A percentile compares a stretch with the other conserved stretches of the same genome.
Conservation (phyloP, 2,888 invertebrate species). For the Agrilus cyanescens region DNA sequence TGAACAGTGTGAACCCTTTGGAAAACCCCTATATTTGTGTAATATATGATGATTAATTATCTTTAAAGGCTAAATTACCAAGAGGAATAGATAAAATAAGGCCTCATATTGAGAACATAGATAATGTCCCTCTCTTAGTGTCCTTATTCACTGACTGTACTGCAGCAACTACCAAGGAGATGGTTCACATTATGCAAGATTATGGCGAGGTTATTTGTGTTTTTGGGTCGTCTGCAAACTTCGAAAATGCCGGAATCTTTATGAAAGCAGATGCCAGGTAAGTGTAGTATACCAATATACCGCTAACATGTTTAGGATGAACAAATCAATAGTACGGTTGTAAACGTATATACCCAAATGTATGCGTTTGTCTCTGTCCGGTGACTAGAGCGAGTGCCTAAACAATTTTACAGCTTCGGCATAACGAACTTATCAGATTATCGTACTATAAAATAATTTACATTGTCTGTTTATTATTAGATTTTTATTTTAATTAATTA, state of each 20-base stretch:
- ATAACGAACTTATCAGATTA: too few relatives aligned
- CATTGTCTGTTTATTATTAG: too few relatives aligned
- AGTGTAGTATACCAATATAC: slow-evolving; percentile 11
- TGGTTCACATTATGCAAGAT: slow-evolving; percentile 93
- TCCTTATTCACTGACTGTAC: slow-evolving; percentile 97
- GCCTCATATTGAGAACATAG: slow-evolving; percentile 88
- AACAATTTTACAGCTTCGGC: too few relatives aligned
- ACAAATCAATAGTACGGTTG: not conserved
- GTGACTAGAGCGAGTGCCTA: too few relatives aligned
- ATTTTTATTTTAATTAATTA: too few relatives aligned
- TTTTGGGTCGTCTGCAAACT: slow-evolving; percentile 82
- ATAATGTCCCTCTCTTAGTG: slow-evolving; percentile 94
- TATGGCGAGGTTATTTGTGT: slow-evolving; percentile 94
- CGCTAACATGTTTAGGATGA: not conserved
- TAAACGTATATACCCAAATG: too few relatives aligned
- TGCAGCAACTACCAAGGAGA: slow-evolving; percentile 78
- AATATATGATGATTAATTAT: too few relatives aligned
- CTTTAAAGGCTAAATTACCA: slow-evolving; percentile 73
- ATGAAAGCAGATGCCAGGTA: slow-evolving; percentile 87
- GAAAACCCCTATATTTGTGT: slow-evolving; percentile 13
- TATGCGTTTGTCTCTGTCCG: too few relatives aligned
- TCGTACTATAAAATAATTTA: too few relatives aligned
- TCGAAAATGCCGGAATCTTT: slow-evolving; percentile 83
- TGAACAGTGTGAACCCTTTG: too few relatives aligned
- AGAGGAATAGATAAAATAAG: slow-evolving; percentile 94